These are phyloP conservation scores for Corella eumyota DNA, from an alignment of 23 tunicate species.

Conservation along the genomic window DNA sequence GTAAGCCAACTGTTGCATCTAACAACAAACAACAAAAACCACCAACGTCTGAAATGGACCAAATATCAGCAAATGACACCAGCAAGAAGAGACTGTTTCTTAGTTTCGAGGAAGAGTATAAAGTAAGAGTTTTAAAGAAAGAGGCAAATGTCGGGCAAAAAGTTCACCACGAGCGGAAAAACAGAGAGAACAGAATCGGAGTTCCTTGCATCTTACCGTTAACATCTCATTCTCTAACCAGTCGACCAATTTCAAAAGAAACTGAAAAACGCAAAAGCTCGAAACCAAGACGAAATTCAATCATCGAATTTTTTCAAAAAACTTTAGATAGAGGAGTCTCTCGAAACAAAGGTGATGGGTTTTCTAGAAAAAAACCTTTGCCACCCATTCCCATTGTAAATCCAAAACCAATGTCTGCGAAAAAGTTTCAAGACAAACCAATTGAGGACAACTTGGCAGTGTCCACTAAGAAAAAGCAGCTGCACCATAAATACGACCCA, in stretches of 20 bases:
- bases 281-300: conserved; percentile 26
- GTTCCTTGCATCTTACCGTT: conserved; percentile 19
- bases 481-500: conserved; percentile 10
- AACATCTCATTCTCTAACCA: not conserved
- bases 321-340: not conserved
- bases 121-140: conserved; percentile 21
- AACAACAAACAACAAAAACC: too few relatives aligned
- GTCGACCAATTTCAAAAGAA: conserved; percentile 2
- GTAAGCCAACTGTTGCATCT: too few relatives aligned
- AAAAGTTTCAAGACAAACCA: not conserved
- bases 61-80: too few relatives aligned
- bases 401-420: not conserved
- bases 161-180: conserved; percentile 36
- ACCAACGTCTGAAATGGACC: too few relatives aligned
- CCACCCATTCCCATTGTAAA: conserved; percentile 9
- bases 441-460: not conserved
- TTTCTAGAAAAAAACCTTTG: not conserved
- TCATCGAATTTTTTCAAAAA: conserved; percentile 31
- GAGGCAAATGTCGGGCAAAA: conserved; percentile 43
- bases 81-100: too few relatives aligned
- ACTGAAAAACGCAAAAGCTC: not conserved
- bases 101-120: conserved; percentile 19
- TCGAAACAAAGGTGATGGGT: not conserved
- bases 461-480: not conserved
- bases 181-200: conserved; percentile 20